Conservation (phyloP, 2,113 vertebrate species). For the Caranx ignobilis region DNA sequence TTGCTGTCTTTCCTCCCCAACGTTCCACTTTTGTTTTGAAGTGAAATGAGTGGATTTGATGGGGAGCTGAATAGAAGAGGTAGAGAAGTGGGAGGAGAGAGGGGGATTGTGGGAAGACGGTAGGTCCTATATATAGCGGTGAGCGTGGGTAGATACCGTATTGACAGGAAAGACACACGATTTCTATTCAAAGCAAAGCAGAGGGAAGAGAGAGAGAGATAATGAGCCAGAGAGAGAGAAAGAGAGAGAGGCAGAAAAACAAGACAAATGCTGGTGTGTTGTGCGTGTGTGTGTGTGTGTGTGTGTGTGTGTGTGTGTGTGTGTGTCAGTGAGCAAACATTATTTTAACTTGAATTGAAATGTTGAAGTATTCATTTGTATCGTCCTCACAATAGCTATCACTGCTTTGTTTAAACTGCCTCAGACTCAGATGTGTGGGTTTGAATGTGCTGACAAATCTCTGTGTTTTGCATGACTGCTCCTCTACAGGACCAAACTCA, state of each 20-base stretch:
- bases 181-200: slow-evolving; percentile 68
- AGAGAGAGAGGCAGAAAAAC: slow-evolving; percentile 1
- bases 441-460: background rate
- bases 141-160: slow-evolving; percentile 76
- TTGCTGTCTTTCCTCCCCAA: slow-evolving; percentile 14
- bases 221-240: slow-evolving; percentile 50
- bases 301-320: background rate
- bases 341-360: background rate
- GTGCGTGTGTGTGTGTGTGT: slow-evolving; percentile 16
- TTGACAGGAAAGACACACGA: slow-evolving; percentile 74
- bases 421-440: background rate
- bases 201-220: slow-evolving; percentile 53
- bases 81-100: slow-evolving; percentile 50
- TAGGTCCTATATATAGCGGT: slow-evolving; percentile 77
- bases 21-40: slow-evolving; percentile 57
- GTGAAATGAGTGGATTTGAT: slow-evolving; percentile 64
- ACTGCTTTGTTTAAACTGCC: background rate
- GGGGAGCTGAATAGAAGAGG: slow-evolving; percentile 60
- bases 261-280: slow-evolving; percentile 32
- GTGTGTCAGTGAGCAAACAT: background rate
- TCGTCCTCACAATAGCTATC: background rate
- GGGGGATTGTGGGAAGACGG: slow-evolving; percentile 72
- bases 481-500: background rate
- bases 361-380: background rate
- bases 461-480: background rate